Conservation (phyloP, 2,113 vertebrate species). For the Rhynchopsitta pachyrhyncha region DNA sequence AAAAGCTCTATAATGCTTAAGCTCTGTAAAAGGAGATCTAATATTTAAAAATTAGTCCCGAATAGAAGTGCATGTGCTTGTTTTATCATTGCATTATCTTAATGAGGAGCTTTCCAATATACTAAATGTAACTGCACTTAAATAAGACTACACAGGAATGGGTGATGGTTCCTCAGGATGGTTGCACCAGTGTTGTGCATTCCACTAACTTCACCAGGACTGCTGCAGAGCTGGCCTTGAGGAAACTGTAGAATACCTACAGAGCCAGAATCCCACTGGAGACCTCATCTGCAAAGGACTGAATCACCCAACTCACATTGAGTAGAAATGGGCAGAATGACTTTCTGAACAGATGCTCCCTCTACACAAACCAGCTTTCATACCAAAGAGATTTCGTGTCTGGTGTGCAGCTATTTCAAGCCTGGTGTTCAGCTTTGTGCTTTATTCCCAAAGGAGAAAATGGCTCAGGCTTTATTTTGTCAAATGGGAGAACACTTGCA, state of each 20-base stretch:
- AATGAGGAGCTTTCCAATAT: not conserved
- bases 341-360: not conserved
- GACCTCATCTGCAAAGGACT: not conserved
- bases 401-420: not conserved
- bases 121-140: not conserved
- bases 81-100: not conserved
- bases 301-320: not conserved
- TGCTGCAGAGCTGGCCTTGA: not conserved
- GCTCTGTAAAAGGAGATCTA: not conserved
- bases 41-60: not conserved
- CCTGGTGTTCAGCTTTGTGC: not conserved
- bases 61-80: not conserved
- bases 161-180: not conserved
- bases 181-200: not conserved
- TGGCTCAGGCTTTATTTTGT: not conserved
- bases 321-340: not conserved
- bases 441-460: slow-evolving; percentile 12
- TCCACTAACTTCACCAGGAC: not conserved
- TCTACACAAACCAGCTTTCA: not conserved
- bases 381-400: not conserved
- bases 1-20: not conserved
- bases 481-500: not conserved
- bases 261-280: not conserved
- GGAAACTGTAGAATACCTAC: not conserved
- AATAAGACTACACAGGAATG: not conserved